phyloP scores from a whole-genome alignment of 1,140 invertebrate species.

The Drepana arcuata region DNA sequence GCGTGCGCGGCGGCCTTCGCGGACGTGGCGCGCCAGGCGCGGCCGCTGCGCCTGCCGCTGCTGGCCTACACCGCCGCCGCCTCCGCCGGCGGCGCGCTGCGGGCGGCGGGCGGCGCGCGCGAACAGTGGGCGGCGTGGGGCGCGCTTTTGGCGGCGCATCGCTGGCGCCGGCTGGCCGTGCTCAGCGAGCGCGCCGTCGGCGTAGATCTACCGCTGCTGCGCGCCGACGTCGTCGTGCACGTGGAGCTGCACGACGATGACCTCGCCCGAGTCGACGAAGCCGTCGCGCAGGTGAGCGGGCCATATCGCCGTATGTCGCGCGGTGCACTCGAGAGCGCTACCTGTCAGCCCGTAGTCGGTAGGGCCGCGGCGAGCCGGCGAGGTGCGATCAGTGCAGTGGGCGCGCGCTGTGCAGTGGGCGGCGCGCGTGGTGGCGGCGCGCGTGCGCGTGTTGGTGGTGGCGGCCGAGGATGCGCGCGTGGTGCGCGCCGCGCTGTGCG shows the following conservation, averaged over 20 bases:
- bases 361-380: slow-evolving; percentile 21
- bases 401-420: slow-evolving; percentile 29
- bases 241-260: slow-evolving; percentile 25
- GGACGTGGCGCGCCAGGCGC: slow-evolving; percentile 35
- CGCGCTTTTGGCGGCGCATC: slow-evolving; percentile 16
- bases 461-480: slow-evolving; percentile 37
- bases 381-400: slow-evolving; percentile 32
- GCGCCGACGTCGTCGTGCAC: slow-evolving; percentile 24
- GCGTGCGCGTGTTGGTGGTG: slow-evolving; percentile 29
- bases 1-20: slow-evolving; percentile 46
- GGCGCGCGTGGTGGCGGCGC: slow-evolving; percentile 17
- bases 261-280: not conserved
- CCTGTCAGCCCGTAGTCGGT: slow-evolving; percentile 19
- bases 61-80: slow-evolving; percentile 42
- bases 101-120: slow-evolving; percentile 34
- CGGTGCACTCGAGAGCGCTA: not conserved
- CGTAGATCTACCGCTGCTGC: slow-evolving; percentile 22
- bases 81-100: slow-evolving; percentile 16
- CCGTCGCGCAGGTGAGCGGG: not conserved
- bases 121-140: slow-evolving; percentile 17
- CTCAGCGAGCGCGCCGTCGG: slow-evolving; percentile 36
- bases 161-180: slow-evolving; percentile 36
- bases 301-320: not conserved
- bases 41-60: slow-evolving; percentile 29
- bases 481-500: slow-evolving; percentile 33